These are phyloP conservation scores for Pachliopta kotzebuea DNA, from an alignment of 2,888 invertebrate genomes.

Conservation along the genomic window DNA sequence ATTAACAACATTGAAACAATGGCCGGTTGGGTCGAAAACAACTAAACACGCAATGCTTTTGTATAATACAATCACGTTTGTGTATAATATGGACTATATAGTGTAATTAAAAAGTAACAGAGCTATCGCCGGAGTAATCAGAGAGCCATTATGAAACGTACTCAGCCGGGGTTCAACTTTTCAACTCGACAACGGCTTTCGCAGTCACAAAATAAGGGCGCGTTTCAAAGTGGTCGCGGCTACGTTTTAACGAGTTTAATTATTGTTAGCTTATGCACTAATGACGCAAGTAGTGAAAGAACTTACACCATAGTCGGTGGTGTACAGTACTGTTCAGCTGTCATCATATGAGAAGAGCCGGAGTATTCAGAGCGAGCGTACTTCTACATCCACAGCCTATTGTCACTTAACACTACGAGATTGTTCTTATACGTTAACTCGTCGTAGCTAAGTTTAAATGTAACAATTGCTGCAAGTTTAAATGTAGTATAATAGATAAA, in stretches of 20 bases:
- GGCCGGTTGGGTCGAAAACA: background rate
- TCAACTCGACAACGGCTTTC: conserved; percentile 9
- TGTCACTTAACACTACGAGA: no score
- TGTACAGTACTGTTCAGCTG: no score
- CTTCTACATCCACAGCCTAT: no score
- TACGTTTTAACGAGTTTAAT: conserved; percentile 48
- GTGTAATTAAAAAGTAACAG: conserved; percentile 24
- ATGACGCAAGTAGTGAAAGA: conserved; percentile 9
- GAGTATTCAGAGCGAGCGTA: no score
- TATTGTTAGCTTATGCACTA: conserved; percentile 38
- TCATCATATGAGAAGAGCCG: no score
- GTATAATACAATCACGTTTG: conserved; percentile 1
- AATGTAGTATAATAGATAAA: no score
- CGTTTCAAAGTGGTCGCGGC: conserved; percentile 41
- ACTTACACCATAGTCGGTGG: no score
- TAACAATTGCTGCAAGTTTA: no score
- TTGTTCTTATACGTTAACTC: no score
- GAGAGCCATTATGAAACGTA: conserved; percentile 19
- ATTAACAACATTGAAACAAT: background rate
- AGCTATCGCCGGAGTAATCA: conserved; percentile 22
- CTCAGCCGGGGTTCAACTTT: conserved; percentile 17
- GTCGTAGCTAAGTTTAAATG: no score
- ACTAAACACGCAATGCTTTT: conserved; percentile 7
- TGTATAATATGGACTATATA: conserved; percentile 6
- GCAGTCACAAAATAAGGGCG: conserved; percentile 28